phyloP scores from a whole-genome alignment of 1,140 invertebrate species.

The Drosophila kohkoa region DNA sequence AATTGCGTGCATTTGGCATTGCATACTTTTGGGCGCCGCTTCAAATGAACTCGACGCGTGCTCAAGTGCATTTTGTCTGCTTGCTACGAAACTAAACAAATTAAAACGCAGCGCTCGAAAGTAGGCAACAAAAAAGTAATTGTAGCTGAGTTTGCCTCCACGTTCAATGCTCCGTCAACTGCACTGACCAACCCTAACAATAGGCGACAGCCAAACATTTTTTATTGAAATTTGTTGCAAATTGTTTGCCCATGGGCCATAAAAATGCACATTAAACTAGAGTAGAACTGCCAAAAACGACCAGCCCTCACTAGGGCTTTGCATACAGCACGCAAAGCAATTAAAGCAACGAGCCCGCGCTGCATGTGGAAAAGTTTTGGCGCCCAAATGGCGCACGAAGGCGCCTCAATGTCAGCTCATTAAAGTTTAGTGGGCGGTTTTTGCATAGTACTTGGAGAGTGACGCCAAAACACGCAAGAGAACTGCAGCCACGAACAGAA shows the following conservation, averaged over 20 bases:
- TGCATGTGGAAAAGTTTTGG: constrained; percentile 72
- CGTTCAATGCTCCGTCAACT: neutral
- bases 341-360: constrained; percentile 56
- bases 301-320: constrained; percentile 25
- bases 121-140: constrained; percentile 28
- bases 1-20: constrained; percentile 36
- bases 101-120: constrained; percentile 35
- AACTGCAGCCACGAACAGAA: constrained; percentile 30
- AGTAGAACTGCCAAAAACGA: neutral
- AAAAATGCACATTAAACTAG: constrained; percentile 70
- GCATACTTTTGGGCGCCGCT: constrained; percentile 39
- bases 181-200: constrained; percentile 66
- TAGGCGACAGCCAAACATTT: constrained; percentile 12
- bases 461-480: constrained; percentile 27
- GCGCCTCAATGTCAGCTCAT: constrained; percentile 78
- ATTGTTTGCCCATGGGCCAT: constrained; percentile 53
- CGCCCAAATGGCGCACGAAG: constrained; percentile 75
- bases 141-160: neutral
- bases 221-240: constrained; percentile 56
- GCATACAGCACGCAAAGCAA: constrained; percentile 63
- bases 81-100: constrained; percentile 21
- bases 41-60: constrained; percentile 45
- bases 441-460: constrained; percentile 55
- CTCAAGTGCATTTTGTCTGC: constrained; percentile 51
- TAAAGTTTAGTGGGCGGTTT: constrained; percentile 74